Evolutionary conservation across 2,797 vertebrate genomes (phyloP).

Genomic region (Sebastes taczanowskii): DNA sequence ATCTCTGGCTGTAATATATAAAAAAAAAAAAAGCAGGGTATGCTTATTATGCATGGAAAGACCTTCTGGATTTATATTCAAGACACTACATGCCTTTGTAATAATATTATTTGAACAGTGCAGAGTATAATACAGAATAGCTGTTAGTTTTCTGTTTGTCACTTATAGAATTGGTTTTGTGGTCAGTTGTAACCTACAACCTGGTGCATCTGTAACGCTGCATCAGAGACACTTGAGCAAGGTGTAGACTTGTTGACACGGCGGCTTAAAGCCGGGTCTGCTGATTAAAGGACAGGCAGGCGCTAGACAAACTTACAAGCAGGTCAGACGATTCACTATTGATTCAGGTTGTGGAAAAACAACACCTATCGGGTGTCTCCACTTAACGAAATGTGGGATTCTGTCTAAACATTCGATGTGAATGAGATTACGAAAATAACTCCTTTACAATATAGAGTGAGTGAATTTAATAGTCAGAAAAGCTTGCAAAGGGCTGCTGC

Average conservation of each 20-base stretch:
- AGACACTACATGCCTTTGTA: background rate
- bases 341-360: background rate
- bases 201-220: background rate
- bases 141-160: background rate
- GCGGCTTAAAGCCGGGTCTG: constrained; percentile 4
- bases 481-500: background rate
- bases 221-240: constrained; percentile 1
- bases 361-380: background rate
- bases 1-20: background rate
- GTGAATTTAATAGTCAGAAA: too few relatives aligned
- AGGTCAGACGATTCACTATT: constrained; percentile 14
- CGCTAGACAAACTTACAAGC: background rate
- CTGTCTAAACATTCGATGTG: background rate
- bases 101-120: background rate
- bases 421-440: background rate
- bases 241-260: constrained; percentile 22
- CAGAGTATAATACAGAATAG: background rate
- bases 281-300: background rate
- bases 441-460: background rate
- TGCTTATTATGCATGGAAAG: background rate
- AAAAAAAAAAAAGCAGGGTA: background rate
- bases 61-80: background rate
- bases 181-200: background rate
- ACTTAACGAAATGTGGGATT: background rate
- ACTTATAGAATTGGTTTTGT: background rate